Base-by-base conservation (phyloP, 2,888 invertebrate species). In the Agriopis marginaria region DNA sequence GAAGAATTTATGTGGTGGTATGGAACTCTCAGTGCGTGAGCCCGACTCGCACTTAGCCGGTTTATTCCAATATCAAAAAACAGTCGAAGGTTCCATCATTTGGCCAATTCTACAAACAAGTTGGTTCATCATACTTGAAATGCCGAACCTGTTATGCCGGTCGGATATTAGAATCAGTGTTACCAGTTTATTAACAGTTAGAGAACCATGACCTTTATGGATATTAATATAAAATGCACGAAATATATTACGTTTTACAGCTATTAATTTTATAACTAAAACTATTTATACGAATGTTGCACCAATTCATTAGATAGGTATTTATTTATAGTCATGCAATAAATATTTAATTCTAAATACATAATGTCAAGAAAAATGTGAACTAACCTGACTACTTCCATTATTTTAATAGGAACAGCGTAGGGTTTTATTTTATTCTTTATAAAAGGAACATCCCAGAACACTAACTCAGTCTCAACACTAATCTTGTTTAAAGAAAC, bases 321-420 rank as follows among this genome's bases (percentile, higher is more conserved):
- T 17, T 42, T 3, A 56, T 56, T 56, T 10, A 17, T 10, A 55
- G 14, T 17, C 55, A 44, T 56, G 55, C 11, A 17, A 11, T 56
- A 42, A 42, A 6, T 56, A 42, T 42, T 40, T 14, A 14, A 42
- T 55, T n/a, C 7, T 40, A 3, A 9, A n/a, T 14, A 55, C 40
- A 9, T 23, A n/a, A 9, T 9, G 0, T 3, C 14, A 40, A 55
- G 12, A 7, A 49, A n/a, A 54, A 39, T 39, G 7, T 17, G 12
- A 58, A 77, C 77, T 53, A 68, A 78, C 78, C 78, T 78, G 63
- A 74, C 62, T 8, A 76, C 51, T 72, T 77, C 74, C 77, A 77
- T 77, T 64, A 50, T 71, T 66, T 47, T 39, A 9, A 45, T 66
- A 32, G 32, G 32, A 32, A 32, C 32, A 32, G 32, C 32, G 32